Evolutionary conservation across 2,888 invertebrate genomes (phyloP), one percentile per base, ranked within the genome.

Genomic region (Hemithea aestivaria): DNA sequence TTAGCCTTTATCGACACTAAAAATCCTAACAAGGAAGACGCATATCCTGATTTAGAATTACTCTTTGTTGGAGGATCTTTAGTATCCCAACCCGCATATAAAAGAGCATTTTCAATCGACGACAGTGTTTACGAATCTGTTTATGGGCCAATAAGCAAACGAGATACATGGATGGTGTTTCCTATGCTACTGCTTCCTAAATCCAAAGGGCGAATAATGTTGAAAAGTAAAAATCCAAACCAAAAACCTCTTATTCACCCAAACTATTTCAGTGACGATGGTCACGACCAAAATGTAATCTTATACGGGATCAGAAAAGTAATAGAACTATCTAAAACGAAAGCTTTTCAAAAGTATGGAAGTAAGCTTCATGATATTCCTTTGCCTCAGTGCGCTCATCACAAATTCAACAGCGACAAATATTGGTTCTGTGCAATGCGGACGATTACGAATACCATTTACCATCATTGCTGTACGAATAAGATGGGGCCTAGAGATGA

Each of bases 341-440:
- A 73, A 26, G 82, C 88, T 1, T 88, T 91, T 70, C 75, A 78
- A 43, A 63, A 75, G 47, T 83, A 87, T 45, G 89, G 89, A 1
- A 84, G 88, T 3, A 80, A 75, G 40, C 63, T 89, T 16, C 90
- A 91, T 49, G 76, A 78, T 20, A 73, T 88, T 7, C 76, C 81
- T 0, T 77, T 90, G 35, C 90, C 90, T 0, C 89, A 87, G 6
- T 92, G 92, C 58, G 77, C 82, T 10, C 65, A 85, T 7, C 70
- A 84, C 27, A 69, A 64, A 27, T 89, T 90, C 50, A 73, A 80
- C 21, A 89, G 90, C 0, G 91, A 93, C 57, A 88, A 87, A 3
- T 94, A 93, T 62, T 92, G 93, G 91, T 88, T 87, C 22, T 95
- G 95, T 48, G 90, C 91, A 31, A 75, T 82, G 46, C 76, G 64